These are phyloP conservation scores for Diprion similis DNA, from an alignment of 1,140 invertebrate species.

Conservation along the genomic window DNA sequence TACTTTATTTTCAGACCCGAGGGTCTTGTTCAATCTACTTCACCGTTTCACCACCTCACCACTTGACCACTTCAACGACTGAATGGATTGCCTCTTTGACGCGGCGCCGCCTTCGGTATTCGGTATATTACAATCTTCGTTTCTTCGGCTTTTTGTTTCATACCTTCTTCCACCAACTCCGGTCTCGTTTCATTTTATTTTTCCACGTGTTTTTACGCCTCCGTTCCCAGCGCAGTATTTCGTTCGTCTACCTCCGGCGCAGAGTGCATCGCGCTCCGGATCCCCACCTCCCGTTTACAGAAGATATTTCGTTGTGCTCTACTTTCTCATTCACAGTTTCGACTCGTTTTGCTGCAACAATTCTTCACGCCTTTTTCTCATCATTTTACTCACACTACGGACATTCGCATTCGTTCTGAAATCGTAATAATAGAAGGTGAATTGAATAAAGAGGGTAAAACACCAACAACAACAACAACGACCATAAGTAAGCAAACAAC, in stretches of 20 bases:
- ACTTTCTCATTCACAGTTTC: background rate
- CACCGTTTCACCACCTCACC: slow-evolving; percentile 6
- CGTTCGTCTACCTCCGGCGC: background rate
- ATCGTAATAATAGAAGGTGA: too few relatives aligned
- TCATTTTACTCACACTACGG: too few relatives aligned
- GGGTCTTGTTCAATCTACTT: slow-evolving; percentile 7
- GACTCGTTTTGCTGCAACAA: background rate
- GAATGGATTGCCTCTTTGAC: slow-evolving; percentile 5
- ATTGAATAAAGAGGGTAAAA: too few relatives aligned
- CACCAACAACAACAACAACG: too few relatives aligned
- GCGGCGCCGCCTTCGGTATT: slow-evolving; percentile 3
- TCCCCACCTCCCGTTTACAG: background rate
- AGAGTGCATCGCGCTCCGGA: slow-evolving; percentile 3
- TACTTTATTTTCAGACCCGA: slow-evolving; percentile 2
- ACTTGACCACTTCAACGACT: slow-evolving; percentile 2
- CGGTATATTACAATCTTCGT: slow-evolving; percentile 3
- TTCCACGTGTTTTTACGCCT: too few relatives aligned
- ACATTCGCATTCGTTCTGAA: too few relatives aligned
- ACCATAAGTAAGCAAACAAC: too few relatives aligned
- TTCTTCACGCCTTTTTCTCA: too few relatives aligned
- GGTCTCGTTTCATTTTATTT: background rate
- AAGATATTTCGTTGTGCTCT: background rate
- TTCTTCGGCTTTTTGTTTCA: background rate
- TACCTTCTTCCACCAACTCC: slow-evolving; percentile 1
- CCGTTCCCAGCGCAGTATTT: too few relatives aligned